A percentile compares a stretch with the other conserved stretches of the same genome.
phyloP scores from a whole-genome alignment of 1,140 invertebrate species.

The Drosophila leontia region DNA sequence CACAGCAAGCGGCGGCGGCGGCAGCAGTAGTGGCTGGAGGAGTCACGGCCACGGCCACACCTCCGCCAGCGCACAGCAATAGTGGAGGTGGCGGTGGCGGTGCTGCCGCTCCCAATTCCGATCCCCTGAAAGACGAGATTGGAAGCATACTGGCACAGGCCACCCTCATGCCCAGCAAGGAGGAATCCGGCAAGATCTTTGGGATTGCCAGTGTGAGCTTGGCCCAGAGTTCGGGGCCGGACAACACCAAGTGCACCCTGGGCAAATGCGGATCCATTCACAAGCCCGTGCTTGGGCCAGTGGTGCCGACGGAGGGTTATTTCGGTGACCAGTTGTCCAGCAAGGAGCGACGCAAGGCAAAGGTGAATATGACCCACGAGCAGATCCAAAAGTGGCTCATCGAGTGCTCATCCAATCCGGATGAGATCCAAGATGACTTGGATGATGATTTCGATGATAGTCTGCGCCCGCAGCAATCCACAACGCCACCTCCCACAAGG shows the following conservation, averaged over 20 bases:
- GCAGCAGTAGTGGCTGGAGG: constrained; percentile 2
- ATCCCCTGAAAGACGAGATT: constrained; percentile 79
- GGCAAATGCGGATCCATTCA: constrained; percentile 85
- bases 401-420: constrained; percentile 87
- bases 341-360: constrained; percentile 87
- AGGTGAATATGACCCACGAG: constrained; percentile 90
- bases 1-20: constrained; percentile 38
- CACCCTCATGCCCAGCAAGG: constrained; percentile 84
- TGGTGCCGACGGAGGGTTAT: constrained; percentile 81
- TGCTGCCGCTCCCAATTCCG: constrained; percentile 27
- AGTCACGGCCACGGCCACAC: constrained; percentile 29
- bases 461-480: constrained; percentile 68
- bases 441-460: constrained; percentile 85
- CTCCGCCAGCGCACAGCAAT: constrained; percentile 37
- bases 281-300: constrained; percentile 81
- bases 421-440: constrained; percentile 86
- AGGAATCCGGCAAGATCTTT: constrained; percentile 85
- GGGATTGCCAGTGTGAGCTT: constrained; percentile 85
- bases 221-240: constrained; percentile 83
- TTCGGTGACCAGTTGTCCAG: constrained; percentile 79
- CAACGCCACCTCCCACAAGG: constrained; percentile 69
- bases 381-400: constrained; percentile 90
- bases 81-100: constrained; percentile 1
- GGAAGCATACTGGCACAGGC: constrained; percentile 77
- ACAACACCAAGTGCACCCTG: constrained; percentile 84